Evolutionary conservation across 1,140 invertebrate genomes (phyloP), one percentile per base, ranked within the genome.

Genomic region (Sweltsa coloradensis): DNA sequence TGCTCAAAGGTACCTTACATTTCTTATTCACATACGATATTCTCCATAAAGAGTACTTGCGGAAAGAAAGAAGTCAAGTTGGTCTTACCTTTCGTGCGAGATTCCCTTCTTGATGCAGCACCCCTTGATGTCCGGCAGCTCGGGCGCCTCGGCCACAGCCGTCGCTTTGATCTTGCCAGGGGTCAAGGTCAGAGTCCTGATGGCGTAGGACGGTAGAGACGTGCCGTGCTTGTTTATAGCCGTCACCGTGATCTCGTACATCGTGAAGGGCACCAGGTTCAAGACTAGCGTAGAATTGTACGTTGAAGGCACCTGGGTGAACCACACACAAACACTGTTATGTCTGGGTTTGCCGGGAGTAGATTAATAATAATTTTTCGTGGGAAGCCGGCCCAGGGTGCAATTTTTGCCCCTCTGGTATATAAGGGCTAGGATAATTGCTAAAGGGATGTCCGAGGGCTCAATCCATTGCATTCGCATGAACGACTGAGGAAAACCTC

Each of bases 241-340:
- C 1, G 71, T 76, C 7, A 87, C 75, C 0, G 75, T 74, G 1
- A 89, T 70, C 57, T 88, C 83, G 58, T 89, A 89, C 83, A 88
- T 86, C 16, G 83, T 87, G 54, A 81, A 79, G 1, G 83, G 79
- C 2, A 70, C 62, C 29, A 79, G 65, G 61, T 74, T 68, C 41
- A 73, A 72, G 2, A 86, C 54, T 0, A 74, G 59, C 0, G 78
- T 67, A 29, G 65, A 72, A 2, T 73, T 77, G 48, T 72, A 66
- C 45, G 73, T 73, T 3, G 64, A 62, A 26, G 67, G 62, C 43
- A 79, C 67, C 67, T 75, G 67, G 14, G 64, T 40, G 23, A 3
- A 40, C 21, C 24, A 27, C 25, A 19, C n/a, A n/a, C n/a, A n/a
- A n/a, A n/a, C n/a, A n/a, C n/a, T n/a, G n/a, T n/a, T n/a, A n/a